Evolutionary conservation across 2,888 invertebrate species (phyloP), one percentile per base, ranked within the genome.

Genomic region (Cotesia congregata): DNA sequence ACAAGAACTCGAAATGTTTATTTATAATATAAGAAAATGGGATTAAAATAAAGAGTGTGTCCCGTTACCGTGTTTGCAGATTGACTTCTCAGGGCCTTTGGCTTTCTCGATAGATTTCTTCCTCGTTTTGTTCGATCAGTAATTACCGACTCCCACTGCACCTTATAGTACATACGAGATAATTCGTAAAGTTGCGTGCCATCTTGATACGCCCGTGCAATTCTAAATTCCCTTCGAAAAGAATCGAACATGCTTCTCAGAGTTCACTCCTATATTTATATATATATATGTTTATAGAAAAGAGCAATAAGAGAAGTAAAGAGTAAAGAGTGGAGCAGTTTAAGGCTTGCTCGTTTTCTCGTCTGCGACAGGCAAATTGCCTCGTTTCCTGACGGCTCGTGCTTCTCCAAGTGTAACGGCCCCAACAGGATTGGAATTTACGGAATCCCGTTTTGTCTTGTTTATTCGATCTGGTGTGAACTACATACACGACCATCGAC

Each of bases 291-390:
- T 30, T 30, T 30, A 30, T 30, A 30, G 30, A 30, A 30, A 30
- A 30, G 30, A 68, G 75, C 72, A 75, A 74, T 68, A 72, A 62
- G 76, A 61, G 76, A 73, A 65, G 72, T 68, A 74, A 75, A 50
- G 50, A 65, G 72, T 68, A 74, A 75, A 50, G 50, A 50, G 50
- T 50, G 9, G 50, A 50, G 50, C 50, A 50, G 50, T 50, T 61
- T 69, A 75, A 68, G 69, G 79, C 50, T 72, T 72, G 76, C 76
- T 79, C 79, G 79, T 79, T 50, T 50, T 78, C 73, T 69, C 72
- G 77, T 72, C 74, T 79, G 85, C 86, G 88, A 88, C 88, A 86
- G 86, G 87, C 86, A 88, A 88, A 88, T 88, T 88, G 86, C 86
- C 83, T 85, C 87, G 83, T 86, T 88, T 88, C 88, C 88, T 82